Evolutionary conservation across 2,888 invertebrate species (phyloP).

Genomic region (Machimus atricapillus): DNA sequence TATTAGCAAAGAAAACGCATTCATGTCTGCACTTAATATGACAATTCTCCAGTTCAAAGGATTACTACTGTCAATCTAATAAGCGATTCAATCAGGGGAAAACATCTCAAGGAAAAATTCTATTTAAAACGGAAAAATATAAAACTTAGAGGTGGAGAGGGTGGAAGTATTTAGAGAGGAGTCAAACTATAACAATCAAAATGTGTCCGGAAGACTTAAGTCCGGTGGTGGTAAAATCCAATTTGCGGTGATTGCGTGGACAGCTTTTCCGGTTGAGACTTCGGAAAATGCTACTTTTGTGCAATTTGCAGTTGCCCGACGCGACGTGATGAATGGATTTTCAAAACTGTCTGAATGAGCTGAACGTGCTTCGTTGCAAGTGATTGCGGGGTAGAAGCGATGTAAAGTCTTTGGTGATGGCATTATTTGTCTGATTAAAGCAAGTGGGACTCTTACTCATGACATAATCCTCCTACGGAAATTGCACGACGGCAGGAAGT

Average conservation of each 20-base stretch:
- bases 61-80: constrained; percentile 34
- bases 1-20: constrained; percentile 32
- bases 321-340: neutral
- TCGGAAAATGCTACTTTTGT: neutral
- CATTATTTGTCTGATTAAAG: neutral
- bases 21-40: constrained; percentile 26
- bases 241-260: neutral
- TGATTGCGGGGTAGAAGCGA: neutral
- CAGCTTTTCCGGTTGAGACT: neutral
- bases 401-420: neutral
- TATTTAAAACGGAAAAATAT: neutral
- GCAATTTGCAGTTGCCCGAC: neutral
- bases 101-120: neutral
- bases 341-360: neutral
- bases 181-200: neutral
- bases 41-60: constrained; percentile 4
- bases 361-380: neutral
- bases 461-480: neutral
- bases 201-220: neutral
- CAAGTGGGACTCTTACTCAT: neutral
- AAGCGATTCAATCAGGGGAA: constrained; percentile 24
- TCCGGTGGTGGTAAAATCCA: neutral
- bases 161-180: neutral
- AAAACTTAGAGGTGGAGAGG: neutral
- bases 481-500: neutral